Evolutionary conservation across 2,797 vertebrate species (phyloP), one percentile per base, ranked within the genome.

Genomic region (Poecilia velifera): DNA sequence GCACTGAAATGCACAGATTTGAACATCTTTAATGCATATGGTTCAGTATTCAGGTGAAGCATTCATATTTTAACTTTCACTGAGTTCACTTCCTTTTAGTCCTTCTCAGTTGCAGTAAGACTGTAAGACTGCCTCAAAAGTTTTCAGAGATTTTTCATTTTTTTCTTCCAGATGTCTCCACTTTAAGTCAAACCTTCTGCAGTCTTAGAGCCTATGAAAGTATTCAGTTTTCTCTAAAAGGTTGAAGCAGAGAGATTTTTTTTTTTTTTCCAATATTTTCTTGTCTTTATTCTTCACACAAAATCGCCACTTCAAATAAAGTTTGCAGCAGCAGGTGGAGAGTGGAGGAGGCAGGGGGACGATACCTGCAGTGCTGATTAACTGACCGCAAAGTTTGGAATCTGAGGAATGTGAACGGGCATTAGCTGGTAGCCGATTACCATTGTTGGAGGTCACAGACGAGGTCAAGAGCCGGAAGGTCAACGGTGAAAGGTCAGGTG

Each of bases 391-490:
- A 59, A 57, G n/a, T 4, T 47, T 47, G 77, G 92, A 92, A 94
- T 94, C 80, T 71, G 46, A 85, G 82, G 89, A 95, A 95, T 94
- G 91, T 57, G 66, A 45, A 78, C 9, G 73, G 76, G 89, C 82
- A 83, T 94, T 94, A 91, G 89, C 91, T 45, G 73, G 91, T 95
- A 92, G 93, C 92, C 64, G 84, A 94, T 94, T 94, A 90, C 87
- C 86, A 89, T 73, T 75, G 76, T 80, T 71, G 39, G 76, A 88
- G 88, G 89, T 86, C 87, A 84, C 28, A 25, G 68, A 49, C 1
- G 73, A 82, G 92, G 89, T 94, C 89, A 89, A 90, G 88, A 88
- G 90, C 89, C 86, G 78, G 85, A 86, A 79, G 90, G 91, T 88
- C 84, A 88, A n/a, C 4, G 59, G 91, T 91, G 85, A 91, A 88